A percentile compares a stretch with the other conserved stretches of the same genome.
These are phyloP conservation scores for Nymphalis c-album DNA, from an alignment of 2,888 invertebrate genomes.

Conservation along the genomic window DNA sequence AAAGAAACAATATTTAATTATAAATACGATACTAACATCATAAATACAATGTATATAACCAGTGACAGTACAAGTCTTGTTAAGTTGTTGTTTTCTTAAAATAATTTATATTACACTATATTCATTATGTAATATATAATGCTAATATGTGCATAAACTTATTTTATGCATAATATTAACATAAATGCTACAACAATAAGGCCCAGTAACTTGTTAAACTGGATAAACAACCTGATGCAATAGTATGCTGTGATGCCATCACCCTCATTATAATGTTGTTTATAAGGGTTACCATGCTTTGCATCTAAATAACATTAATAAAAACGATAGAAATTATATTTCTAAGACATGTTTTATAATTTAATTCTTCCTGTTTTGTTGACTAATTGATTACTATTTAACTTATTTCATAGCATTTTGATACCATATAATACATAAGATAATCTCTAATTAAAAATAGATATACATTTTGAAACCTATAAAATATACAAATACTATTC, in stretches of 20 bases:
- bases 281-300: conserved; percentile 29
- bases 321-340: neutral
- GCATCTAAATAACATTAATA: conserved; percentile 23
- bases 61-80: neutral
- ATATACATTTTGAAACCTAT: no score
- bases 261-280: conserved; percentile 50
- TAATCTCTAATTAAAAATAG: neutral
- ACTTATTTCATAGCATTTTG: no score
- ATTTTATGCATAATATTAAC: neutral
- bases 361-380: no score
- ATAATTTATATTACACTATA: neutral
- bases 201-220: conserved; percentile 42
- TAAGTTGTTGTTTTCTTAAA: neutral
- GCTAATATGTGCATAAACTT: conserved; percentile 6
- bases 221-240: conserved; percentile 68
- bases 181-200: conserved; percentile 6
- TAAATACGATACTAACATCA: neutral
- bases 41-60: conserved; percentile 16
- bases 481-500: no score
- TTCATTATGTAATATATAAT: conserved; percentile 1
- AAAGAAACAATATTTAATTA: neutral
- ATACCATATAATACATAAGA: no score
- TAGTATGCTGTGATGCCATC: conserved; percentile 51
- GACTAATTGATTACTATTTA: no score
- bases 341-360: neutral